phyloP scores from a whole-genome alignment of 2,888 invertebrate species.

The Anaspis maculata region DNA sequence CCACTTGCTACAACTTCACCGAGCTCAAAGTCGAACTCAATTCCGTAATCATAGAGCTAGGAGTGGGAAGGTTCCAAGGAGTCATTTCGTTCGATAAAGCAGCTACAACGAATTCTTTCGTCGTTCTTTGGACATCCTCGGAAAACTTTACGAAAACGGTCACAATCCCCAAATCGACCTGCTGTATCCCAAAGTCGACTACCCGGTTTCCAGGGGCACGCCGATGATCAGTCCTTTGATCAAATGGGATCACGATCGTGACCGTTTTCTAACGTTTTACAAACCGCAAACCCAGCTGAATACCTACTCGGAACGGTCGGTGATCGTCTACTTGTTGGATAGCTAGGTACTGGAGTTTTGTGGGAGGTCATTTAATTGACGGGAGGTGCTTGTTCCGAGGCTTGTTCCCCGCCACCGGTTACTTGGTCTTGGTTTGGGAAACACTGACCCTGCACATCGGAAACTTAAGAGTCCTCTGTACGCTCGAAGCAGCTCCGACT shows the following conservation, averaged over 20 bases:
- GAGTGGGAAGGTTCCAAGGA: neutral
- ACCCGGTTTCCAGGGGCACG: too few relatives aligned
- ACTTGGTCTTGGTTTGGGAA: too few relatives aligned
- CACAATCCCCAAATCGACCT: slow-evolving; percentile 64
- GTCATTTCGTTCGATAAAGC: neutral
- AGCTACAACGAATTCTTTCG: neutral
- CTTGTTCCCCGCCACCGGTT: too few relatives aligned
- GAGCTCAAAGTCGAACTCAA: neutral
- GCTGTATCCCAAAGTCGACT: slow-evolving; percentile 66
- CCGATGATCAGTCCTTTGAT: too few relatives aligned
- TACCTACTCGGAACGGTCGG: neutral
- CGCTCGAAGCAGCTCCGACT: too few relatives aligned
- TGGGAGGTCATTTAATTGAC: slow-evolving; percentile 78
- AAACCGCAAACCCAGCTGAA: slow-evolving; percentile 1
- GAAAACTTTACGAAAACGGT: slow-evolving; percentile 62
- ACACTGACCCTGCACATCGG: too few relatives aligned
- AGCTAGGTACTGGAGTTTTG: too few relatives aligned
- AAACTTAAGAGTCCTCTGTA: too few relatives aligned
- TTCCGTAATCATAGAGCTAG: neutral
- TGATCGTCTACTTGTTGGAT: neutral
- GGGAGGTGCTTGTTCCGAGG: slow-evolving; percentile 70
- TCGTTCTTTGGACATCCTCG: neutral
- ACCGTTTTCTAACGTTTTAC: slow-evolving; percentile 56
- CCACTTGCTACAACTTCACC: neutral
- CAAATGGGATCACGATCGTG: slow-evolving; percentile 80